Base-by-base conservation (phyloP, 2,888 invertebrate genomes). In the Acanthococcus lagerstroemiae region DNA sequence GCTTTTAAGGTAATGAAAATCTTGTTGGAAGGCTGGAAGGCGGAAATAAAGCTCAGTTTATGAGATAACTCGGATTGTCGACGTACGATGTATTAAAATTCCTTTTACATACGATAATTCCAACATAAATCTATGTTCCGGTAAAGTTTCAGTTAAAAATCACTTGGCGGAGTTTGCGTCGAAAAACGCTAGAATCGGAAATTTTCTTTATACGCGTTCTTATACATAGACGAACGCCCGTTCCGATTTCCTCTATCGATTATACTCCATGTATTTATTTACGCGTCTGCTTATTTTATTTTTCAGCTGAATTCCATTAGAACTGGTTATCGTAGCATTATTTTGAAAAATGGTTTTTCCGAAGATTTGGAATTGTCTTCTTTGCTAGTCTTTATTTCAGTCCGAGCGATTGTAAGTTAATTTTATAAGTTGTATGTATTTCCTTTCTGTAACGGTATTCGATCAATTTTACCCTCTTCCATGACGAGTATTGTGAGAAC, bases 311-410 rank as follows among this genome's bases (percentile, higher is more conserved):
- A 82, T 66, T 89, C 90, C 73, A 78, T 92, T 27, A 82, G 89
- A 65, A 83, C 84, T 68, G 96, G 99, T 0, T 95, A 88, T 77
- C 83, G 97, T 66, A 95, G 95, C 76, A 86, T 99, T 17, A 87
- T 88, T 9, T 79, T 99, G 67, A 87, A 85, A 71, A 99, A 99
- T 76, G 88, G 85, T 30, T 91, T 82, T 76, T 92, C 91, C 69
- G 96, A 97, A 78, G 91, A 93, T 72, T 78, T 95, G 57, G 97
- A 97, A 76, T 79, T 99, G 65, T 87, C 95, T 0, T 87, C 95
- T 0, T 80, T 97, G 19, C 81, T 97, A 66, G 84, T 97, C 50
- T 87, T 92, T 75, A 81, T 91, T 61, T 82, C 82, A 71, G 83
- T 88, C 68, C 80, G 77, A 72, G 80, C 79, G 72, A 76, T 57